Base-by-base conservation (phyloP, 2,113 vertebrate genomes). In the Hippocampus comes region DNA sequence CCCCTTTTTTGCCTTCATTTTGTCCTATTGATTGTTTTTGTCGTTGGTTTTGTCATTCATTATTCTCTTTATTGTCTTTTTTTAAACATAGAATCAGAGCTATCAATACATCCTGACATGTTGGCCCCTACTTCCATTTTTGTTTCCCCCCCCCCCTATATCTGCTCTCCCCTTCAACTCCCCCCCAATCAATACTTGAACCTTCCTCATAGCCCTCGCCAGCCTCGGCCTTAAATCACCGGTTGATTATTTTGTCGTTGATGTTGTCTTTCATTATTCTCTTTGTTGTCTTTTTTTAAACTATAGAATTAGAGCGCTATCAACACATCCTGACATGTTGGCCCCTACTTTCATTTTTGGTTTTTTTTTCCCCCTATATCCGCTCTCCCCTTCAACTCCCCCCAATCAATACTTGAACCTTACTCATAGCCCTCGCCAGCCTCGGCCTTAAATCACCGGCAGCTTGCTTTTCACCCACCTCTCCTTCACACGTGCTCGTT, bases 331-430 rank as follows among this genome's bases (percentile, higher is more conserved):
- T 70, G 71, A 86, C 86, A 82, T 81, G 63, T 73, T 78, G 69
- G 64, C 76, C 38, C 10, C 23, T 73, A 70, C 76, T 64, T 80
- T 67, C 6, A 65, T 61, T 73, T 56, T 25, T 78, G 42, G 67
- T 67, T 64, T 65, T 64, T 25, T 46, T 25, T 6, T 3, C 14
- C 2, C 12, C 12, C 6, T 3, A 46, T 3, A 46, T 64, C 63
- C 23, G 42, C 78, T 87, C 84, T 75, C 76, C 83, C 82, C 87
- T 84, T 27, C 56, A 11, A 5, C 23, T 59, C 48, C 46, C 12
- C 42, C 59, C 59, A 86, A 88, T 92, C 90, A 82, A 89, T 91
- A 86, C 73, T 78, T 90, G 86, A 90, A 89, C 87, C 87, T 86
- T 86, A 90, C 71, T 76, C 70, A 78, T 83, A 68, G 80, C 60